Evolutionary conservation across 2,888 invertebrate species (phyloP).

Genomic region (Callyntrura sp.): DNA sequence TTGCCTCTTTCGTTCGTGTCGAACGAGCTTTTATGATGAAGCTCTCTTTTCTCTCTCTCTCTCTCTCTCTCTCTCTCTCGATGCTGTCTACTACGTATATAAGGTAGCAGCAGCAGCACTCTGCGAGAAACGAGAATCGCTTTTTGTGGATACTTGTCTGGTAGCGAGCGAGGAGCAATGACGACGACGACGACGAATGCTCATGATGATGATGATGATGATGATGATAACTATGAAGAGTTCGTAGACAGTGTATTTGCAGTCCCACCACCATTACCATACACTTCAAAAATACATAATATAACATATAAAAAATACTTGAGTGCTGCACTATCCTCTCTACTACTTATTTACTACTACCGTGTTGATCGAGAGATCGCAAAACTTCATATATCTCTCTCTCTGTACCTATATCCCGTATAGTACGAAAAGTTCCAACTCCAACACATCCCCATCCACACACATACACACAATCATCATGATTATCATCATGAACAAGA

Average conservation of each 20-base stretch:
- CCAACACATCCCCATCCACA: background rate
- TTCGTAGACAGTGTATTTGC: slow-evolving; percentile 49
- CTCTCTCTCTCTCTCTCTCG: too few species aligned
- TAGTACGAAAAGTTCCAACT: background rate
- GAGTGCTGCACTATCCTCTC: slow-evolving; percentile 11
- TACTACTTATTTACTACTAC: background rate
- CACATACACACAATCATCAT: slow-evolving; percentile 36
- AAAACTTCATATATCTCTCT: background rate
- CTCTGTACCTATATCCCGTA: slow-evolving; percentile 36
- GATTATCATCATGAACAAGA: slow-evolving; percentile 10
- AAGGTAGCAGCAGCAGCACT: background rate
- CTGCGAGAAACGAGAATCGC: slow-evolving; percentile 39
- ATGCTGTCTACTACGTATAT: background rate
- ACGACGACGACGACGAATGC: slow-evolving; percentile 48
- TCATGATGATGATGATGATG: slow-evolving; percentile 60
- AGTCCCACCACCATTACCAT: background rate
- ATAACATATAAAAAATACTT: background rate
- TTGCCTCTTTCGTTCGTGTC: slow-evolving; percentile 48
- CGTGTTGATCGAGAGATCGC: background rate
- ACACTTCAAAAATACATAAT: slow-evolving; percentile 13
- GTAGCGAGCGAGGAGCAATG: slow-evolving; percentile 21
- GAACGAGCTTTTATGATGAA: slow-evolving; percentile 61
- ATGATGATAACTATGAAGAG: slow-evolving; percentile 62
- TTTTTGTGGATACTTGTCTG: slow-evolving; percentile 25
- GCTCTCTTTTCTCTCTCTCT: background rate